A percentile compares a stretch with the other conserved stretches of the same genome.
phyloP scores from a whole-genome alignment of 1,140 invertebrate genomes.

The Drosophila kohkoa region DNA sequence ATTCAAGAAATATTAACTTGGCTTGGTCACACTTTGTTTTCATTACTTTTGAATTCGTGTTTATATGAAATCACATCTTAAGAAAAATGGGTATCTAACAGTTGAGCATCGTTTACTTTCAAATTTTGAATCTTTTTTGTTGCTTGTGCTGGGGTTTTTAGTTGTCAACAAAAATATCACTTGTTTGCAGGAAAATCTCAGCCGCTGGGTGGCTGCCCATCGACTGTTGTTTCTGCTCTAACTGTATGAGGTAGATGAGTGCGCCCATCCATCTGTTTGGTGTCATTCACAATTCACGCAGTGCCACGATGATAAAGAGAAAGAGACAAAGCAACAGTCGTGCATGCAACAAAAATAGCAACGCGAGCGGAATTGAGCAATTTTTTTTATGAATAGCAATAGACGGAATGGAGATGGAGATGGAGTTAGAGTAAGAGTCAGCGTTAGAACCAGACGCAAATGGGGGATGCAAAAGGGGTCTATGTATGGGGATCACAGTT shows the following conservation, averaged over 20 bases:
- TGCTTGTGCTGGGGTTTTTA: slow-evolving; percentile 37
- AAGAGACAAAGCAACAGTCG: slow-evolving; percentile 12
- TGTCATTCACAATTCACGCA: slow-evolving; percentile 44
- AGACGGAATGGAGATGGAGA: slow-evolving; percentile 39
- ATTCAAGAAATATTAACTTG: no score
- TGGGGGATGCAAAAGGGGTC: not conserved
- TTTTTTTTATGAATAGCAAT: slow-evolving; percentile 76
- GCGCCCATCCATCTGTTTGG: slow-evolving; percentile 51
- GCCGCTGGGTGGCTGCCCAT: slow-evolving; percentile 10
- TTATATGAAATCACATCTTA: no score
- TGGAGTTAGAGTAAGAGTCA: not conserved
- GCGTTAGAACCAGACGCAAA: not conserved
- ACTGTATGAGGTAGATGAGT: not conserved
- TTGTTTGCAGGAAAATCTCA: slow-evolving; percentile 71
- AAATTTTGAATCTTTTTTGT: not conserved
- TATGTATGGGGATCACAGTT: not conserved
- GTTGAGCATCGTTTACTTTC: not conserved
- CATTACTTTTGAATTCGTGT: no score
- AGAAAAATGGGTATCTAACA: no score
- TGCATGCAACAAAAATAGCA: slow-evolving; percentile 65
- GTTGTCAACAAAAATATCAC: slow-evolving; percentile 79
- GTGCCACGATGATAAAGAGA: slow-evolving; percentile 36
- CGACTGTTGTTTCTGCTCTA: slow-evolving; percentile 4
- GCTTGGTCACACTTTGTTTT: no score
- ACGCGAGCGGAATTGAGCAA: slow-evolving; percentile 75